Percentiles rank a stretch among this genome's conserved stretches.
phyloP scores from a whole-genome alignment of 2,888 invertebrate genomes.

The Lithophane socia region DNA sequence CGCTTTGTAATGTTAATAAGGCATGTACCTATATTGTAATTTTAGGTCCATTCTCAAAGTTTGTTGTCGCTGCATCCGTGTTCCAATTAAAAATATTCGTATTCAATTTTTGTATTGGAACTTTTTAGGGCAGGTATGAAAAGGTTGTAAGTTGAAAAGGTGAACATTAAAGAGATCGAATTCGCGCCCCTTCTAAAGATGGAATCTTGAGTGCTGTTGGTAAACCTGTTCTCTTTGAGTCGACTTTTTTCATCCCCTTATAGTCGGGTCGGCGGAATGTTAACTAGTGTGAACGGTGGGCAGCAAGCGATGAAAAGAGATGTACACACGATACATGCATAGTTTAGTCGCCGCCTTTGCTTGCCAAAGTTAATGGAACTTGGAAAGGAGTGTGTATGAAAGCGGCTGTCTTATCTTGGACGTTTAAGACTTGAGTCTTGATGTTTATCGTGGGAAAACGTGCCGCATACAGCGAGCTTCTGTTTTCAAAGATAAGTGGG shows the following conservation, averaged over 20 bases:
- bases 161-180: conserved; percentile 79
- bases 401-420: conserved; percentile 81
- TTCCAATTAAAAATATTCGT: conserved; percentile 66
- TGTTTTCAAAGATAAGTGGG: conserved; percentile 69
- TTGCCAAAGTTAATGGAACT: conserved; percentile 88
- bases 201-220: conserved; percentile 77
- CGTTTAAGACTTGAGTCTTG: conserved; percentile 77
- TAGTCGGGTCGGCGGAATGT: conserved; percentile 73
- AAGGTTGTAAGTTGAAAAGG: conserved; percentile 64
- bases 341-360: conserved; percentile 83
- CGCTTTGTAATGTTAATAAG: conserved; percentile 81
- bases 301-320: conserved; percentile 84
- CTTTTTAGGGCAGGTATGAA: conserved; percentile 56
- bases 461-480: conserved; percentile 55
- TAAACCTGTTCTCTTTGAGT: conserved; percentile 79
- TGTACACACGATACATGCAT: conserved; percentile 88
- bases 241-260: conserved; percentile 80
- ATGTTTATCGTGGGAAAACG: conserved; percentile 70
- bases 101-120: conserved; percentile 54
- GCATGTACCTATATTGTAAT: conserved; percentile 73
- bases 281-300: conserved; percentile 82
- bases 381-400: conserved; percentile 78
- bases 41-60: conserved; percentile 72
- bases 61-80: conserved; percentile 58
- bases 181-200: conserved; percentile 80